Evolutionary conservation across 2,797 vertebrate species (phyloP).

Genomic region (Hypotaenidia philippensis): DNA sequence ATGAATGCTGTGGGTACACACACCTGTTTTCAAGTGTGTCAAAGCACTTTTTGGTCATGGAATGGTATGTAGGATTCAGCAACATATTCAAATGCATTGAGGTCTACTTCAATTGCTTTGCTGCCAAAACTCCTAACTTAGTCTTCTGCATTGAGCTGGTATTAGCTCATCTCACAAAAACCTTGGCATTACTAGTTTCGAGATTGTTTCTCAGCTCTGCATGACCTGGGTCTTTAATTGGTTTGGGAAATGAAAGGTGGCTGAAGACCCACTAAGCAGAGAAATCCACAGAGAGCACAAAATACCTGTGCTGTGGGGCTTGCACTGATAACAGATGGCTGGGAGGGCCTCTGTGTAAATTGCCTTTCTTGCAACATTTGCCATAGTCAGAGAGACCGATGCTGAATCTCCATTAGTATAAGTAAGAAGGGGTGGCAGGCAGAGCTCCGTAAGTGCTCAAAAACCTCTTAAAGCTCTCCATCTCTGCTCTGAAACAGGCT

Average conservation of each 20-base stretch:
- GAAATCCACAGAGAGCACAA: background rate
- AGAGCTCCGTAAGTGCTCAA: fast-evolving
- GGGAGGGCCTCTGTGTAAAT: background rate
- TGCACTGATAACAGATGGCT: background rate
- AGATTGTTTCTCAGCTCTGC: background rate
- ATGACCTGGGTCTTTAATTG: background rate
- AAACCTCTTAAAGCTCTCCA: background rate
- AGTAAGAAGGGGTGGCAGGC: background rate
- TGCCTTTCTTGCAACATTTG: background rate
- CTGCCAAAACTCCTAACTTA: background rate
- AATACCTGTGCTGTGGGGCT: background rate
- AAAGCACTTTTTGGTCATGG: background rate
- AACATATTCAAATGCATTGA: background rate
- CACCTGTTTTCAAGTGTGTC: background rate
- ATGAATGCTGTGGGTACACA: background rate
- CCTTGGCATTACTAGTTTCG: background rate
- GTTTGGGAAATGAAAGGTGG: background rate
- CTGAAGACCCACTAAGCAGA: fast-evolving
- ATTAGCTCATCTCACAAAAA: background rate
- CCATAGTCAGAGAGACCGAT: fast-evolving
- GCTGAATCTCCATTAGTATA: background rate
- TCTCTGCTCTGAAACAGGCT: background rate
- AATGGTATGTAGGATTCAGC: background rate
- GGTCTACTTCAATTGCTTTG: background rate
- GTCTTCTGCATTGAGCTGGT: background rate